Evolutionary conservation across 92 coral and sea anemone genomes (phyloP).

Genomic region (Phymanthus crucifer): DNA sequence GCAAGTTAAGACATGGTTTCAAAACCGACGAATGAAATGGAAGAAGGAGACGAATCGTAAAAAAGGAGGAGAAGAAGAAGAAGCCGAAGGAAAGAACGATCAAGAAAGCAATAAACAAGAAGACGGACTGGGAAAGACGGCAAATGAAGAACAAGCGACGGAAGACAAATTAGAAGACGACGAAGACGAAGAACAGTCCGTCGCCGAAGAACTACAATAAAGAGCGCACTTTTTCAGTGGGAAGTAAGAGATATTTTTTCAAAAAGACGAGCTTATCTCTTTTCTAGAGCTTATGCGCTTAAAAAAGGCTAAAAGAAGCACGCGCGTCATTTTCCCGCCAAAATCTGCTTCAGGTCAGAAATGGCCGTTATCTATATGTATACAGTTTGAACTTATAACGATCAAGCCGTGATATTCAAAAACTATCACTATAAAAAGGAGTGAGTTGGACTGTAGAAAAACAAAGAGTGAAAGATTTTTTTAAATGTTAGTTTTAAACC

Average conservation of each 20-base stretch:
- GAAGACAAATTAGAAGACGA: slow-evolving; percentile 10
- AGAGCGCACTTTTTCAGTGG: neutral
- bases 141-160: slow-evolving; percentile 2
- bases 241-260: neutral
- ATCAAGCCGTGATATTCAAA: neutral
- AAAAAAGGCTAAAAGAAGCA: neutral
- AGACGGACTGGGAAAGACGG: neutral
- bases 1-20: slow-evolving; percentile 86
- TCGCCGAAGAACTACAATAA: neutral
- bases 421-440: neutral
- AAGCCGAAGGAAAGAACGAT: slow-evolving; percentile 5
- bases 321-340: slow-evolving; percentile 15
- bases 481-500: neutral
- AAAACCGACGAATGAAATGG: slow-evolving; percentile 79
- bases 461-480: neutral
- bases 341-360: neutral
- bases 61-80: slow-evolving; percentile 36
- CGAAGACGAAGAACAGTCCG: neutral
- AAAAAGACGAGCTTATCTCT: slow-evolving; percentile 2
- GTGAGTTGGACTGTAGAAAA: neutral
- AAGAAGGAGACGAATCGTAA: slow-evolving; percentile 59
- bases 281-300: neutral
- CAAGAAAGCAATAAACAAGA: slow-evolving; percentile 9
- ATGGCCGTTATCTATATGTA: neutral
- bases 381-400: neutral